Evolutionary conservation across 2,888 invertebrate genomes (phyloP), one percentile per base, ranked within the genome.

Genomic region (Raillietiella orientalis): DNA sequence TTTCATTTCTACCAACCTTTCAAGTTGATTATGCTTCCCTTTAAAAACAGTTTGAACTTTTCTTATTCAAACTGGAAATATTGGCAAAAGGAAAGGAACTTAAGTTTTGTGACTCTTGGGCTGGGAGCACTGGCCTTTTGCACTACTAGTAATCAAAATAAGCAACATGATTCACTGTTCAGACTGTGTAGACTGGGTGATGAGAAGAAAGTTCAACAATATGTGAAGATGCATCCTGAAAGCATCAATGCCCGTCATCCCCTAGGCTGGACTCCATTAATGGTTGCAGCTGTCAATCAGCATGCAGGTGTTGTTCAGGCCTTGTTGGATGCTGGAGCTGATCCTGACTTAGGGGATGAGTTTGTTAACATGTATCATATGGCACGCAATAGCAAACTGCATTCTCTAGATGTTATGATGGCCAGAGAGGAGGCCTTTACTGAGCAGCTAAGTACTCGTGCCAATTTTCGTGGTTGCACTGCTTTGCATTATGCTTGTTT

Each of bases 401-500:
- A 69, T 47, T 59, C 66, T n/a, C 45, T 71, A 23, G 66, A 70
- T 49, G 52, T 53, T 17, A 35, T 49, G 33, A 39, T 47, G 14
- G 36, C 56, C 16, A 55, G 79, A 33, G 75, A 77, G 42, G 66
- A 70, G 33, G 74, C 79, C 44, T 82, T 82, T 48, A 64, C 62
- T 36, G 55, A 59, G 36, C 47, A 56, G 22, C 39, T 57, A 16
- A 53, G 47, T 30, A 42, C 56, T 36, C 55, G 61, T 37, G 69
- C 67, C 2, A 65, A 64, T 5, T 79, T 72, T 46, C 55, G 62
- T 14, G 77, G 74, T 16, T 75, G 72, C 48, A 77, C 79, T 28
- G 62, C 77, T 25, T 52, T 82, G 33, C 79, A 82, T 47, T 82
- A 82, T 52, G 77, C 79, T 6, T 71, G 65, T 26, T 50, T 82